phyloP scores from a whole-genome alignment of 2,113 vertebrate species.

The Platysteira castanea region DNA sequence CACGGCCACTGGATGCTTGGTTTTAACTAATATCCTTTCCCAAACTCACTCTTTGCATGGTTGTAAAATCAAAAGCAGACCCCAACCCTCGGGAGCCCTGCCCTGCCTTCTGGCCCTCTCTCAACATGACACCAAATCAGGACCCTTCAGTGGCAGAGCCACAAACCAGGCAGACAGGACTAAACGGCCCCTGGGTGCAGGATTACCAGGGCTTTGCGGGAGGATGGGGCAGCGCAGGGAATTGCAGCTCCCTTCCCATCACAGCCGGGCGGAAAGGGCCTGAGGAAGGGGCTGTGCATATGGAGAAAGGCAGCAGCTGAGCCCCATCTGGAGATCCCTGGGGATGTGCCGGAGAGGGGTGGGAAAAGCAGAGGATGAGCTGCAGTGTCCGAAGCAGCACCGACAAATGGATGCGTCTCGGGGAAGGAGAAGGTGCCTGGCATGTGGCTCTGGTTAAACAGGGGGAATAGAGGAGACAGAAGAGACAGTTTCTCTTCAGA shows the following conservation, averaged over 20 bases:
- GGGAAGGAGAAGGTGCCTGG: background rate
- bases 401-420: background rate
- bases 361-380: background rate
- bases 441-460: background rate
- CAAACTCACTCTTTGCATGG: background rate
- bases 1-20: accelerated
- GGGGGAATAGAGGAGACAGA: background rate
- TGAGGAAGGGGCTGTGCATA: background rate
- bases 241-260: slow-evolving; percentile 26
- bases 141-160: slow-evolving; percentile 13
- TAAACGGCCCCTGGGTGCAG: slow-evolving; percentile 11
- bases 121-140: slow-evolving; percentile 59
- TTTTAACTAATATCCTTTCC: background rate
- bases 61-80: background rate
- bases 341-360: background rate
- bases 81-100: background rate
- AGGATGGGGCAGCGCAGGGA: background rate
- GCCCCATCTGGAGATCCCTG: background rate
- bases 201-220: slow-evolving; percentile 34
- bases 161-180: slow-evolving; percentile 47
- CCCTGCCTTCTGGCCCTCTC: background rate
- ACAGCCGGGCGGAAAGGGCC: background rate
- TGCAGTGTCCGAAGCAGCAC: background rate
- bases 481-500: background rate
- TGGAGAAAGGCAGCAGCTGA: slow-evolving; percentile 49